Conservation (phyloP, 2,113 vertebrate species). For the Merops nubicus region DNA sequence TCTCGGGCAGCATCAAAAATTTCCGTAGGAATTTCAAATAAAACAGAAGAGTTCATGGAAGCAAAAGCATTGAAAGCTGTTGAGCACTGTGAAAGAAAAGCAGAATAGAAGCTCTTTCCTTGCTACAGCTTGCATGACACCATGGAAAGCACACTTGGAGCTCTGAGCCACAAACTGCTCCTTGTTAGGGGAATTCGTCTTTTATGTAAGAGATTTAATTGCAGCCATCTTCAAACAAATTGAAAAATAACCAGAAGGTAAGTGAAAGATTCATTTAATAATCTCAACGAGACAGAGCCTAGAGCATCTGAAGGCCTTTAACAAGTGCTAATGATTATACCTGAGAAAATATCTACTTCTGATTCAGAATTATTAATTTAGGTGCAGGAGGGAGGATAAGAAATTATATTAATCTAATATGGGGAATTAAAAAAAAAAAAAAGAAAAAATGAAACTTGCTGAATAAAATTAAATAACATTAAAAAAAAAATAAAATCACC, state of each 20-base stretch:
- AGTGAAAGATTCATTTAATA: constrained; percentile 59
- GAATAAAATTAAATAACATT: neutral
- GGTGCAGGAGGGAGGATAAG: neutral
- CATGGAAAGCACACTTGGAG: neutral
- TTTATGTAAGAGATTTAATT: constrained; percentile 60
- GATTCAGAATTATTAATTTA: constrained; percentile 40
- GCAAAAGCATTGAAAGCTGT: neutral
- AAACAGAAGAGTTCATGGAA: neutral
- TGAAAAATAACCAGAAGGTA: constrained; percentile 55
- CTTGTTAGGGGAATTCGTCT: constrained; percentile 11
- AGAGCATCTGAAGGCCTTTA: constrained; percentile 39
- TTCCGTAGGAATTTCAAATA: neutral
- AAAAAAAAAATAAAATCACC: too few species aligned
- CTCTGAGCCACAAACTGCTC: neutral
- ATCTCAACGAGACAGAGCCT: constrained; percentile 32
- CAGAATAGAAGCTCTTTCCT: neutral
- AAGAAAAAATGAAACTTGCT: neutral
- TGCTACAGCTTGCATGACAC: neutral
- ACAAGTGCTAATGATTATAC: constrained; percentile 54
- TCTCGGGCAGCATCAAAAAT: neutral
- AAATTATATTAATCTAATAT: neutral
- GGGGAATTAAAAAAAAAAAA: neutral
- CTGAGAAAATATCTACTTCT: constrained; percentile 46
- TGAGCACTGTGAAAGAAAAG: neutral
- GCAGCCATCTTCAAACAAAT: constrained; percentile 52